phyloP scores from a whole-genome alignment of 2,113 vertebrate genomes.

The Protobothrops mucrosquamatus region DNA sequence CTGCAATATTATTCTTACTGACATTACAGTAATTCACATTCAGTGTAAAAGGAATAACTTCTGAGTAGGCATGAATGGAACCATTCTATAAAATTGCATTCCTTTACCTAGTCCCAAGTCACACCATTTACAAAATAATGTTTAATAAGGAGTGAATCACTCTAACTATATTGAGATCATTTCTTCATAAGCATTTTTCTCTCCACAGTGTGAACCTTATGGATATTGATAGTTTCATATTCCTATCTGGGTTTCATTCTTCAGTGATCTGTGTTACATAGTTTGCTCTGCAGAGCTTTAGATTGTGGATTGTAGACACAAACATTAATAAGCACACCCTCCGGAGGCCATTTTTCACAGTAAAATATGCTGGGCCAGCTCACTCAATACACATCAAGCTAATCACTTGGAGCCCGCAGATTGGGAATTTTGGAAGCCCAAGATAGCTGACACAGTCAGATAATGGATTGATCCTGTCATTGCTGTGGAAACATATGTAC shows the following conservation, averaged over 20 bases:
- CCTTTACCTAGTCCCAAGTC: not conserved
- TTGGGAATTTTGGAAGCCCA: not conserved
- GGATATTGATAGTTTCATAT: not conserved
- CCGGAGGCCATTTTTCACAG: not conserved
- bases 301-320: not conserved
- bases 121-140: not conserved
- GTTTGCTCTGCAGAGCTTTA: not conserved
- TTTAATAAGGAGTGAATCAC: not conserved
- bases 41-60: not conserved
- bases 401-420: not conserved
- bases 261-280: not conserved
- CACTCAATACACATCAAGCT: not conserved
- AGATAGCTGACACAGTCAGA: not conserved
- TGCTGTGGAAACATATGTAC: not conserved
- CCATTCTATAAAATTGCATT: not conserved
- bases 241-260: not conserved
- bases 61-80: not conserved
- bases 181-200: not conserved
- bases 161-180: not conserved
- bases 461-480: not conserved
- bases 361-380: not conserved
- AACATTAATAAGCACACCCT: not conserved
- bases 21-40: not conserved
- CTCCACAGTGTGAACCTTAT: not conserved
- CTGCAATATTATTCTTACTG: not conserved